A percentile compares a stretch with the other conserved stretches of the same genome.
phyloP scores from a whole-genome alignment of 2,113 vertebrate species.

The Prunella himalayana region DNA sequence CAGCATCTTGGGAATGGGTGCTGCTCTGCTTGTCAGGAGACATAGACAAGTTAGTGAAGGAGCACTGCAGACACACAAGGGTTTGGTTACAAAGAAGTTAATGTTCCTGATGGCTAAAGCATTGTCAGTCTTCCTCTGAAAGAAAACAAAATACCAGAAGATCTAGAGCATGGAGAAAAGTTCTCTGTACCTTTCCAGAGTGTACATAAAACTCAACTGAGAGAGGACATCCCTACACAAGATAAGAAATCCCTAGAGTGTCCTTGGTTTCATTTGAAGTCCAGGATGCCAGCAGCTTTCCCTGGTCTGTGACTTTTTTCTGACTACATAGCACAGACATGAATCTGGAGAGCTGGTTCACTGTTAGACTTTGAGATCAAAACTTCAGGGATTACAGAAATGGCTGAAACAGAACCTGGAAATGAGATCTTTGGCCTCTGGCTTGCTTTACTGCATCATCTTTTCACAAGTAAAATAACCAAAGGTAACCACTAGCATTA shows the following conservation, averaged over 20 bases:
- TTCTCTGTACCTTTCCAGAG: not conserved
- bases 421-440: not conserved
- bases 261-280: not conserved
- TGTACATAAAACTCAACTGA: not conserved
- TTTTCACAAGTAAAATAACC: not conserved
- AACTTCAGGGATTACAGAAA: not conserved
- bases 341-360: not conserved
- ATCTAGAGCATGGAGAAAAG: not conserved
- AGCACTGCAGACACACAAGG: not conserved
- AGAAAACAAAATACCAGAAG: not conserved
- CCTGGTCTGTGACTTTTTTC: not conserved
- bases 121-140: not conserved
- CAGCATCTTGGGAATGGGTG: constrained; percentile 37
- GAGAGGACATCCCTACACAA: not conserved
- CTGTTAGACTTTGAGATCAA: not conserved
- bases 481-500: not conserved
- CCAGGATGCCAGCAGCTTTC: not conserved
- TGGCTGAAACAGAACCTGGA: not conserved
- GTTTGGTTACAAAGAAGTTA: not conserved
- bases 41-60: not conserved
- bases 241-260: not conserved
- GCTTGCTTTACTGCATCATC: not conserved
- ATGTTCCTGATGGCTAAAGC: not conserved
- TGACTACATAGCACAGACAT: not conserved
- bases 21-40: not conserved